These are phyloP conservation scores for Eulemur mongoz DNA, from an alignment of 2,797 vertebrate species.

Conservation along the genomic window DNA sequence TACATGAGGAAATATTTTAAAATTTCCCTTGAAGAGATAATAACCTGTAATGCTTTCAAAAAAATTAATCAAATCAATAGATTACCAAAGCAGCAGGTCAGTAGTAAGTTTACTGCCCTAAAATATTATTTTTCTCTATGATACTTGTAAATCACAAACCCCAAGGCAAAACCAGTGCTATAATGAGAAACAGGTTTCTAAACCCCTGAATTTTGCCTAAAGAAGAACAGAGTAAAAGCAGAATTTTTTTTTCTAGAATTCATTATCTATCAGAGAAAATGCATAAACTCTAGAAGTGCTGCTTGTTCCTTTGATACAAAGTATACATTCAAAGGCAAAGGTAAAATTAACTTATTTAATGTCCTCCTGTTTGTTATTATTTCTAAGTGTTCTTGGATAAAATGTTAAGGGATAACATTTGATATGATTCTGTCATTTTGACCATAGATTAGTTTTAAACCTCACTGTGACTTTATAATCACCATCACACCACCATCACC, in stretches of 20 bases:
- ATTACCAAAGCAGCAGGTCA: not conserved
- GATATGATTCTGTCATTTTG: not conserved
- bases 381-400: not conserved
- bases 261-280: constrained; percentile 18
- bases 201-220: constrained; percentile 9
- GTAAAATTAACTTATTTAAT: not conserved
- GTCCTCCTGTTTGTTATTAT: not conserved
- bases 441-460: not conserved
- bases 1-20: not conserved
- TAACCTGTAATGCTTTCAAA: not conserved
- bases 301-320: not conserved
- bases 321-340: not conserved
- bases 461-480: not conserved
- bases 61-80: constrained; percentile 47
- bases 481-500: too few relatives aligned
- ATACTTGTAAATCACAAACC: not conserved
- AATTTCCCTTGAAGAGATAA: constrained; percentile 7
- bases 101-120: not conserved
- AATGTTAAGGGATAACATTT: not conserved
- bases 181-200: not conserved
- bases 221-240: not conserved
- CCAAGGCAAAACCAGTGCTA: constrained; percentile 3
- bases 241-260: not conserved
- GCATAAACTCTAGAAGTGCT: not conserved
- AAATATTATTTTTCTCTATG: not conserved